phyloP scores from a whole-genome alignment of 1,140 invertebrate species.

The Achroia grisella region DNA sequence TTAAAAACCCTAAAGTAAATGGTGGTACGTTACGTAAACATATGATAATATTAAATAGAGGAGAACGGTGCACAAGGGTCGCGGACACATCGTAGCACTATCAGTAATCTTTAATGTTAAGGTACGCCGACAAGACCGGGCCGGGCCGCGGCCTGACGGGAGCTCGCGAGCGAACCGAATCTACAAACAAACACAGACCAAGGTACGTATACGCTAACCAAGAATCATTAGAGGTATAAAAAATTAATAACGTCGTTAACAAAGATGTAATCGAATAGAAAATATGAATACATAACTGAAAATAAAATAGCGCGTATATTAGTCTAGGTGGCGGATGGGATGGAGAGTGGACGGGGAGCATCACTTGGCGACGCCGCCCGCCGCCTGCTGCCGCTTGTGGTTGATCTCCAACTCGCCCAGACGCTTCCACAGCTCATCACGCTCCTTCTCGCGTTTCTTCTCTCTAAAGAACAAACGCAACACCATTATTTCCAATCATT shows the following conservation, averaged over 20 bases:
- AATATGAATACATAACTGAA: conserved; percentile 62
- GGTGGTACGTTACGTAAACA: conserved; percentile 50
- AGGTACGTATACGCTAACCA: conserved; percentile 25
- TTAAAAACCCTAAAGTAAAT: conserved; percentile 69
- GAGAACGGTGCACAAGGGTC: conserved; percentile 33
- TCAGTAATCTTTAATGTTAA: conserved; percentile 20
- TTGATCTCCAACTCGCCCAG: conserved; percentile 88
- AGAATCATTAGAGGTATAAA: conserved; percentile 47
- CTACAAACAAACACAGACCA: conserved; percentile 5
- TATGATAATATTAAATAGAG: conserved; percentile 49
- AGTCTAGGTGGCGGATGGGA: no score
- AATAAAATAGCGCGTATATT: conserved; percentile 26
- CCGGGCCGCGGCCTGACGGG: conserved; percentile 11
- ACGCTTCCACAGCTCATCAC: conserved; percentile 95
- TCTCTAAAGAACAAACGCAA: conserved; percentile 77
- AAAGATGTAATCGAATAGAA: conserved; percentile 67
- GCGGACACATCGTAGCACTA: conserved; percentile 31
- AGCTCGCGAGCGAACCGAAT: conserved; percentile 20
- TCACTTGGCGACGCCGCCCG: conserved; percentile 28
- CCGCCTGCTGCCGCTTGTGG: conserved; percentile 41
- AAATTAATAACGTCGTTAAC: conserved; percentile 65
- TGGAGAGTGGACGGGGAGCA: conserved; percentile 18
- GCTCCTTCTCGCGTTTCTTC: conserved; percentile 94
- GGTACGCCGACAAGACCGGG: conserved; percentile 10
- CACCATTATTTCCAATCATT: not conserved